These are phyloP conservation scores for Oscheius sp. DNA, from an alignment of 1,140 invertebrate species.

Conservation along the genomic window DNA sequence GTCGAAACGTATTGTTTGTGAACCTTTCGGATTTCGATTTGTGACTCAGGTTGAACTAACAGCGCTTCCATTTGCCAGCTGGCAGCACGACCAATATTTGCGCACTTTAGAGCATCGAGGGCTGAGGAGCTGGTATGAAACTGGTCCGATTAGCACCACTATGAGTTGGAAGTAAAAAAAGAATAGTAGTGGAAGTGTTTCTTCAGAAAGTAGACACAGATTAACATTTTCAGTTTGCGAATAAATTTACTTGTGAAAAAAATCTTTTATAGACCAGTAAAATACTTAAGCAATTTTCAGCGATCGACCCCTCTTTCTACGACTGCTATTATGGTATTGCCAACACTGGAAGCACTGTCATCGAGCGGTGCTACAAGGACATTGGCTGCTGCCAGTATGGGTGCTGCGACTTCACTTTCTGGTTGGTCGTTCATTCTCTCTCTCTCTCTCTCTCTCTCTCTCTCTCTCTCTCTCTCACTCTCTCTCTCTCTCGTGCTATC, in stretches of 20 bases:
- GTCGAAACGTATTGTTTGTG: not conserved
- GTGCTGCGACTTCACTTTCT: constrained; percentile 27
- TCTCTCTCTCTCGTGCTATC: not conserved
- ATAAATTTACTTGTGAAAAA: not conserved
- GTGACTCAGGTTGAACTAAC: not conserved
- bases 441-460: not conserved
- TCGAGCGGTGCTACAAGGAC: constrained; percentile 40
- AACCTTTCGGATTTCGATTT: not conserved
- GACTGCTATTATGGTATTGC: constrained; percentile 41
- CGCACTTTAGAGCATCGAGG: not conserved
- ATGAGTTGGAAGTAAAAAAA: not conserved
- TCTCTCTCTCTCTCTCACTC: not conserved
- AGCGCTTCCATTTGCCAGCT: not conserved
- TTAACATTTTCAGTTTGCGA: no score
- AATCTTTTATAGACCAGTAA: no score
- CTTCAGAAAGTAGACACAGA: not conserved
- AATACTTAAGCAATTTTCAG: constrained; percentile 15
- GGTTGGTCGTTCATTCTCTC: constrained; percentile 1
- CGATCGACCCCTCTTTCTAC: constrained; percentile 39
- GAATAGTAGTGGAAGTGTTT: not conserved
- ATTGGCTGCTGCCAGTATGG: constrained; percentile 38
- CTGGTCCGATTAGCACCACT: not conserved
- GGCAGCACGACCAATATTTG: not conserved
- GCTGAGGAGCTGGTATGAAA: not conserved
- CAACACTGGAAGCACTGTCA: constrained; percentile 23